Evolutionary conservation across 2,888 invertebrate species (phyloP).

Genomic region (Agapostemon virescens): DNA sequence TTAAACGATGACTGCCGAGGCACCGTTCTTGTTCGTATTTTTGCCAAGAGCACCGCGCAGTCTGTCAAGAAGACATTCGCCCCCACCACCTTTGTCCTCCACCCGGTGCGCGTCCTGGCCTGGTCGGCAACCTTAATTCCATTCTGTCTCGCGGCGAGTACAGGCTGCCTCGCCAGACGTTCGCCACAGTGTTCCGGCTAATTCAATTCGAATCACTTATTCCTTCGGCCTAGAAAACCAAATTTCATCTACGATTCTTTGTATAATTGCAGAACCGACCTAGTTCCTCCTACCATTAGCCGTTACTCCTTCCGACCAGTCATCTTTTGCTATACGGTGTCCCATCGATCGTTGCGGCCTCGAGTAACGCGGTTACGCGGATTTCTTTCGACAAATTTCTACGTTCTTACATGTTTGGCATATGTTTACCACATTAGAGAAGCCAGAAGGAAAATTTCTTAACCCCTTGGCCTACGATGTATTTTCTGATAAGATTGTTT

Average conservation of each 20-base stretch:
- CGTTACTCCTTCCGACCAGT: background rate
- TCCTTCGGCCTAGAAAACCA: background rate
- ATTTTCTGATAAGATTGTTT: no score
- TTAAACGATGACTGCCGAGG: constrained; percentile 76
- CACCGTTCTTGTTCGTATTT: constrained; percentile 72
- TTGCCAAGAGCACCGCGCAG: constrained; percentile 68
- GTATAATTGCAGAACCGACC: background rate
- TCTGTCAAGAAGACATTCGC: constrained; percentile 66
- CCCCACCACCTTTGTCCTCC: constrained; percentile 20
- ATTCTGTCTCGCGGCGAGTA: constrained; percentile 48
- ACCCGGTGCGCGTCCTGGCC: constrained; percentile 21
- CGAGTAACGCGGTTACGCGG: no score
- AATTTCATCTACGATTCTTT: background rate
- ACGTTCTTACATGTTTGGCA: no score
- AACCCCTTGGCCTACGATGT: no score
- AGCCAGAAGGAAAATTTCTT: no score
- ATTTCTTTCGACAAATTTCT: no score
- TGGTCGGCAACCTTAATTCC: constrained; percentile 61
- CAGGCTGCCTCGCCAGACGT: background rate
- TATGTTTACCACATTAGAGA: no score
- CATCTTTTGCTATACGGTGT: no score
- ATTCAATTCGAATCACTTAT: constrained; percentile 2
- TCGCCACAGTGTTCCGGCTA: background rate
- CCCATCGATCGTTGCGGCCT: no score
- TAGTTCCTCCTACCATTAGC: background rate